Evolutionary conservation across 1,140 invertebrate genomes (phyloP).

Genomic region (Zaprionus lachaisei): DNA sequence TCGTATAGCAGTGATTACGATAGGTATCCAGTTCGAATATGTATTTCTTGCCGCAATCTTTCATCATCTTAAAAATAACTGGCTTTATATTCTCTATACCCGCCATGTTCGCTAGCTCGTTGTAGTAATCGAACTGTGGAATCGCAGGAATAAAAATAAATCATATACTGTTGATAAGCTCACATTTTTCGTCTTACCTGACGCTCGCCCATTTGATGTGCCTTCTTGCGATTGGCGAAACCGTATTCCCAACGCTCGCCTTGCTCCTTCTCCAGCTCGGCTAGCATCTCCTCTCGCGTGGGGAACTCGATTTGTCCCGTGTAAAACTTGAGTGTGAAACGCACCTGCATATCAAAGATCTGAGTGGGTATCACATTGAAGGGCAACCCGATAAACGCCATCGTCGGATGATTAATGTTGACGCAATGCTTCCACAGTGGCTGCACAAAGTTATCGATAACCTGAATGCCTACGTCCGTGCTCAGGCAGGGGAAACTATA

Average conservation of each 20-base stretch:
- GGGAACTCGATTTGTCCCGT: constrained; percentile 88
- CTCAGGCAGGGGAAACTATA: constrained; percentile 93
- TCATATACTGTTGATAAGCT: neutral
- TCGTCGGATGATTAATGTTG: constrained; percentile 90
- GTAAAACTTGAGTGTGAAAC: constrained; percentile 89
- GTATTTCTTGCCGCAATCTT: constrained; percentile 88
- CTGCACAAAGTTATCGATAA: constrained; percentile 92
- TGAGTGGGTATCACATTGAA: constrained; percentile 93
- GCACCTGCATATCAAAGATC: constrained; percentile 93
- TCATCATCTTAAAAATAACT: constrained; percentile 89
- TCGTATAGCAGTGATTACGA: constrained; percentile 87
- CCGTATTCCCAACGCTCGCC: constrained; percentile 85
- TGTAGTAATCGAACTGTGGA: constrained; percentile 88
- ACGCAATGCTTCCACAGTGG: constrained; percentile 95
- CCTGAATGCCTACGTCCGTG: constrained; percentile 88
- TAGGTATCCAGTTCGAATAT: constrained; percentile 88
- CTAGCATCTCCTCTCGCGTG: constrained; percentile 88
- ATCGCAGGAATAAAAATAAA: constrained; percentile 14
- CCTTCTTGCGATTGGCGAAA: constrained; percentile 87
- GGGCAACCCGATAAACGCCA: constrained; percentile 93
- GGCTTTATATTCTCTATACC: constrained; percentile 87
- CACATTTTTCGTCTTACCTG: constrained; percentile 84
- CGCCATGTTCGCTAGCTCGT: constrained; percentile 88
- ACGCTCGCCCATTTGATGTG: constrained; percentile 91
- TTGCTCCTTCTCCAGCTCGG: constrained; percentile 88